These are phyloP conservation scores for Crocuta crocuta DNA, from an alignment of 2,113 vertebrate genomes.

Conservation along the genomic window DNA sequence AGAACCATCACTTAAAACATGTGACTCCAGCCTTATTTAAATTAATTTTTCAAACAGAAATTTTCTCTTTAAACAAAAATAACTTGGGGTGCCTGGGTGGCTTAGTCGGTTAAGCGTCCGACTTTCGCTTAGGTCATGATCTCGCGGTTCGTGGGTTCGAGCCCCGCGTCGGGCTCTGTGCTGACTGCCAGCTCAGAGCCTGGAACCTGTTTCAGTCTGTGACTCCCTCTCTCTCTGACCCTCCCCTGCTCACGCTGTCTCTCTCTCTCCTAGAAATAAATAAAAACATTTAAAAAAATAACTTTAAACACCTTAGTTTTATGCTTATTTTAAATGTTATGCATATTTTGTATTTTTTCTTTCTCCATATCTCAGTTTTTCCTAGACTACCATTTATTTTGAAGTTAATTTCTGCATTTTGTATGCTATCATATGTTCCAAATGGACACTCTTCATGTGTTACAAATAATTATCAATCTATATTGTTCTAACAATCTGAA, in stretches of 20 bases:
- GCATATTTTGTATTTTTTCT: background rate
- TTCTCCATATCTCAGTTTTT: background rate
- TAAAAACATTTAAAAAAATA: background rate
- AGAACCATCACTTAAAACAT: background rate
- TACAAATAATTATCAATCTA: background rate
- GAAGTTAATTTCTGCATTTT: background rate
- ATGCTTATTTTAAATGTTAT: background rate
- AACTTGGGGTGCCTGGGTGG: background rate
- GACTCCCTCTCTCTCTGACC: too few species aligned
- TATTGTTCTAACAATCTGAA: background rate
- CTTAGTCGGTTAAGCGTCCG: too few species aligned
- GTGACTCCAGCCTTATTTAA: too few species aligned
- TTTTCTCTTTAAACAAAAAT: background rate
- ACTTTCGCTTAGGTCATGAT: too few species aligned
- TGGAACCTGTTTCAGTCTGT: too few species aligned
- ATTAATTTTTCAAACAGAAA: background rate
- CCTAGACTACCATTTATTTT: background rate
- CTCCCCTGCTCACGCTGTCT: too few species aligned
- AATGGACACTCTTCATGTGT: background rate
- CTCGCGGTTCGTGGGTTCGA: too few species aligned
- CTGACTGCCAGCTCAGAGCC: too few species aligned
- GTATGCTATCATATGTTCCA: background rate
- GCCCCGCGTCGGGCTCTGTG: too few species aligned
- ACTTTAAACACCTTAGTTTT: background rate
- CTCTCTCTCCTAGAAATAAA: too few species aligned